A percentile compares a stretch with the other conserved stretches of the same genome.
Conservation (phyloP, 2,888 invertebrate genomes). For the Dysmachus trigonus region DNA sequence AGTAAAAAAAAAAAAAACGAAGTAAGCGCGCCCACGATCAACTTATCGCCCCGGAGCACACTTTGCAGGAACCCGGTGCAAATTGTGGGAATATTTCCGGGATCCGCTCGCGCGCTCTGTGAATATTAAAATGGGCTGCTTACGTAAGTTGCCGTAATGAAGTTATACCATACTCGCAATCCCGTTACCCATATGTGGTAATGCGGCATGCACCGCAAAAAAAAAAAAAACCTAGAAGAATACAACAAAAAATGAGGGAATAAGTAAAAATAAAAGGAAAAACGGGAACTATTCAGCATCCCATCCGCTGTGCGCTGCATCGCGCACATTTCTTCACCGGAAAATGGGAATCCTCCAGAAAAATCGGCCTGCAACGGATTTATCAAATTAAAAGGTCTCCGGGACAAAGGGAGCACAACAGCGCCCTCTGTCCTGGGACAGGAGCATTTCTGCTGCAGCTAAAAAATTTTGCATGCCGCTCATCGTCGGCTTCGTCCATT, state of each 20-base stretch:
- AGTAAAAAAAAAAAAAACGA: neutral
- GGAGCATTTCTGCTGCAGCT: constrained; percentile 4
- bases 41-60: neutral
- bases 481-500: neutral
- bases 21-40: neutral
- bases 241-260: neutral
- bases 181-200: neutral
- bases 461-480: constrained; percentile 13
- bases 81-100: neutral
- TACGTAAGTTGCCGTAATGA: neutral
- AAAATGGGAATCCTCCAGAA: constrained; percentile 3
- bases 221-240: neutral
- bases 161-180: neutral
- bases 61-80: neutral
- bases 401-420: constrained; percentile 12
- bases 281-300: neutral
- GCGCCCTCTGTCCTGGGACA: neutral
- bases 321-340: neutral
- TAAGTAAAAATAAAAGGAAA: neutral
- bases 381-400: constrained; percentile 41
- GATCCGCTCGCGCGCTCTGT: neutral
- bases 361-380: constrained; percentile 38
- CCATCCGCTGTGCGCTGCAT: neutral
- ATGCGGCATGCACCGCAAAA: neutral
- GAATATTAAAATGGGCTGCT: neutral